These are phyloP conservation scores for Aphelinus certus DNA, from an alignment of 1,140 invertebrate genomes.

Conservation along the genomic window DNA sequence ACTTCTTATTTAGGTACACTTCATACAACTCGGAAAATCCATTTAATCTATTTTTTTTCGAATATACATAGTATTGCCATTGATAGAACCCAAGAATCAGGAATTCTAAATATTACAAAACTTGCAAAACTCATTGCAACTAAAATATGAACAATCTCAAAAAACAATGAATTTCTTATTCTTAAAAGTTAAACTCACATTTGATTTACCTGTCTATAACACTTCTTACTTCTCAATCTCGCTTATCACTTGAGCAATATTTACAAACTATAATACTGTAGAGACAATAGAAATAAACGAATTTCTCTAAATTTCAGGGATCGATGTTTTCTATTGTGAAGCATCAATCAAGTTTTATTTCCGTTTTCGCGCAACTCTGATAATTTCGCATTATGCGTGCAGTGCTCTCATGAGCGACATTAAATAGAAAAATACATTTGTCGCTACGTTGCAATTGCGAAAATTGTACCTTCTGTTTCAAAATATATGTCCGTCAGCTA, in stretches of 20 bases:
- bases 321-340: neutral
- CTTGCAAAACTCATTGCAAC: slow-evolving; percentile 1
- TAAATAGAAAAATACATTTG: neutral
- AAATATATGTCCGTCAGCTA: neutral
- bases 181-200: slow-evolving; percentile 12
- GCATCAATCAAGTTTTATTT: neutral
- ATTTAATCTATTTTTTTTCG: neutral
- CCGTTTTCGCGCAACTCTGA: neutral
- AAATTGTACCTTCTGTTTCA: neutral
- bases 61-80: slow-evolving; percentile 14
- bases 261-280: slow-evolving; percentile 14
- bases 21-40: too few relatives aligned
- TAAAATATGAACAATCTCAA: neutral
- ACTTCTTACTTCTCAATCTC: neutral
- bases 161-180: neutral
- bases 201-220: slow-evolving; percentile 3
- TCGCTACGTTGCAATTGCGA: neutral
- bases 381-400: slow-evolving; percentile 5
- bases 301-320: neutral
- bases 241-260: neutral
- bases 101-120: neutral
- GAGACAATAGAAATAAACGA: neutral
- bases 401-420: neutral
- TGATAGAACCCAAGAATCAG: neutral
- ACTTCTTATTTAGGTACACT: too few relatives aligned